Percentiles rank a stretch among this genome's conserved stretches.
Evolutionary conservation across 2,888 invertebrate genomes (phyloP).

Genomic region (Julus scandinavius): DNA sequence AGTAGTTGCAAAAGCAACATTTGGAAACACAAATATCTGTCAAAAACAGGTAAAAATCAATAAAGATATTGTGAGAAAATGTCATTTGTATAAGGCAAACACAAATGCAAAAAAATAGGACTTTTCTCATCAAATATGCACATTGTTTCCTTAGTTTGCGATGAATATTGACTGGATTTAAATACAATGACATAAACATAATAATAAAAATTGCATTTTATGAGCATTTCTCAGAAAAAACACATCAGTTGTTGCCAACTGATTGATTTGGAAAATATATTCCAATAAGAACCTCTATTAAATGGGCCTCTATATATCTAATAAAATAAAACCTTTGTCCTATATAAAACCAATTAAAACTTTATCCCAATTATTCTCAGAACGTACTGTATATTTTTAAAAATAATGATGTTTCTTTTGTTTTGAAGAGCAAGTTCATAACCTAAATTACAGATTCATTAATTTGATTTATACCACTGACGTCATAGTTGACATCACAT

Average conservation of each 20-base stretch:
- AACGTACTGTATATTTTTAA: too few relatives aligned
- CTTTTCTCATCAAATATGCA: slow-evolving; percentile 22
- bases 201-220: neutral
- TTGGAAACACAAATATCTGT: neutral
- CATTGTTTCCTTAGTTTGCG: neutral
- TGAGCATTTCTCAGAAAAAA: neutral
- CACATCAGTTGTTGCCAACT: neutral
- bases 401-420: too few relatives aligned
- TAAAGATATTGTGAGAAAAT: slow-evolving; percentile 11
- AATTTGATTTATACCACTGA: too few relatives aligned
- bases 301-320: too few relatives aligned
- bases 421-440: too few relatives aligned
- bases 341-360: too few relatives aligned
- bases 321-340: too few relatives aligned
- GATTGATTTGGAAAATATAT: too few relatives aligned
- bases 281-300: too few relatives aligned
- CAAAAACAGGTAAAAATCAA: neutral
- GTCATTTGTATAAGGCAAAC: neutral
- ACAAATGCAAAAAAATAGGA: neutral
- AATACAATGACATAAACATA: neutral
- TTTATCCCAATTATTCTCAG: too few relatives aligned
- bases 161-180: slow-evolving; percentile 14
- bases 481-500: too few relatives aligned
- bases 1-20: neutral
- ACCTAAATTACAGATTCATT: too few relatives aligned